Evolutionary conservation across 2,113 vertebrate species (phyloP).

Genomic region (Erinaceus europaeus): DNA sequence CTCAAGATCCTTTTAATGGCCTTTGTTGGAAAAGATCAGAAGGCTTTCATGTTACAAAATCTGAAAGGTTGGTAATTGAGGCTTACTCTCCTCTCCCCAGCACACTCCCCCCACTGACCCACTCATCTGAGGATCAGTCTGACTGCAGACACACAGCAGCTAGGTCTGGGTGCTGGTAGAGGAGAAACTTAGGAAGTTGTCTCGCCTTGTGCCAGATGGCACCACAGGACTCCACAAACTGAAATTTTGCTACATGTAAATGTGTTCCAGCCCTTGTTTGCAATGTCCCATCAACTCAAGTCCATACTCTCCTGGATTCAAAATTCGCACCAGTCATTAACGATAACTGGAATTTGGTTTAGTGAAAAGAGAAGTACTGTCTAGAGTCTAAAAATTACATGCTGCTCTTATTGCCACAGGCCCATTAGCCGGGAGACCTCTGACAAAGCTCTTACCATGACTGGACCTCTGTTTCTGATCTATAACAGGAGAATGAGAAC

Average conservation of each 20-base stretch:
- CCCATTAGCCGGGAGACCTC: not conserved
- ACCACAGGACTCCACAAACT: not conserved
- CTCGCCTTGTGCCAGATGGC: not conserved
- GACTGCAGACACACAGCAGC: not conserved
- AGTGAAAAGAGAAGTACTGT: not conserved
- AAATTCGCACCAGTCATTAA: not conserved
- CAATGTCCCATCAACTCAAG: not conserved
- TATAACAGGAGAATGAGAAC: too few species aligned
- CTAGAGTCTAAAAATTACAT: not conserved
- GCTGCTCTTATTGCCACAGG: not conserved
- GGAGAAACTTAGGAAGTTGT: not conserved
- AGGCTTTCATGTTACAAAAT: conserved; percentile 41
- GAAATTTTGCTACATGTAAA: not conserved
- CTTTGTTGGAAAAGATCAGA: conserved; percentile 62
- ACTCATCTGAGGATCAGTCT: conserved; percentile 15
- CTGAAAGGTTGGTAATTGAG: conserved; percentile 41
- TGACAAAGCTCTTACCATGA: not conserved
- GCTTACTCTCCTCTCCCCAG: not conserved
- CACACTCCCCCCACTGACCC: not conserved
- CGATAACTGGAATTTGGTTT: not conserved
- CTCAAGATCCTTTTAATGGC: conserved; percentile 45
- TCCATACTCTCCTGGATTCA: not conserved
- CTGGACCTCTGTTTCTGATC: too few species aligned
- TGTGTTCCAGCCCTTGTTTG: not conserved
- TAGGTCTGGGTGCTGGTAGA: not conserved